These are phyloP conservation scores for Callithrix jacchus DNA, from an alignment of 2,113 vertebrate genomes.

Conservation along the genomic window DNA sequence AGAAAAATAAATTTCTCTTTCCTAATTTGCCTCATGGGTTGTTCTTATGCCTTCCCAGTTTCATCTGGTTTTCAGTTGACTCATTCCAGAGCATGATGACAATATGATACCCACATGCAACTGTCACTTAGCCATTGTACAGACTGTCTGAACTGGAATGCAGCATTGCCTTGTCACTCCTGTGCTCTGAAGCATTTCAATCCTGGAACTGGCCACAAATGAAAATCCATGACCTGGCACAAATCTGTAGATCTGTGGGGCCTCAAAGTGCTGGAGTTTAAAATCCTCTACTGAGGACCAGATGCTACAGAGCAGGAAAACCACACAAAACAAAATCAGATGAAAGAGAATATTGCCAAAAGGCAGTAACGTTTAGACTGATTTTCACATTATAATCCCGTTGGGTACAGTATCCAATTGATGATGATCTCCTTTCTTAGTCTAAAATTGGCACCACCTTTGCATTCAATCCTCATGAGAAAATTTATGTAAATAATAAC, in stretches of 20 bases:
- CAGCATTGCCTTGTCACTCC: not conserved
- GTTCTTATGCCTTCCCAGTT: conserved; percentile 9
- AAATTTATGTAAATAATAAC: not conserved
- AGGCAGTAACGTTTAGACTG: not conserved
- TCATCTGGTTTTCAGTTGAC: conserved; percentile 27
- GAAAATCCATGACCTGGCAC: not conserved
- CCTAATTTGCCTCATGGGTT: conserved; percentile 7
- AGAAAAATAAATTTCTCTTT: conserved; percentile 29
- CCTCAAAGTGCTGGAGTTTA: conserved; percentile 26
- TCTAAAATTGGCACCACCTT: not conserved
- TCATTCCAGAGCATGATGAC: conserved; percentile 27
- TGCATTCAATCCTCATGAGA: not conserved
- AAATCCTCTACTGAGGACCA: conserved; percentile 5
- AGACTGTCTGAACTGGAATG: not conserved
- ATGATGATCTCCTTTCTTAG: not conserved
- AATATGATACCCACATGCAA: not conserved
- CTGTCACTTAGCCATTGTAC: not conserved
- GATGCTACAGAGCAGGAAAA: conserved; percentile 32
- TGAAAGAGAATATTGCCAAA: not conserved
- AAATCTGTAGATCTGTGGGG: not conserved
- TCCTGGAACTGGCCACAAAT: not conserved
- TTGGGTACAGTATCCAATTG: not conserved
- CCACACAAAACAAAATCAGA: conserved; percentile 26
- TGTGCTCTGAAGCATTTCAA: not conserved
- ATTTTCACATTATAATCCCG: not conserved